These are phyloP conservation scores for Ceryle rudis DNA, from an alignment of 2,797 vertebrate genomes.

Conservation along the genomic window DNA sequence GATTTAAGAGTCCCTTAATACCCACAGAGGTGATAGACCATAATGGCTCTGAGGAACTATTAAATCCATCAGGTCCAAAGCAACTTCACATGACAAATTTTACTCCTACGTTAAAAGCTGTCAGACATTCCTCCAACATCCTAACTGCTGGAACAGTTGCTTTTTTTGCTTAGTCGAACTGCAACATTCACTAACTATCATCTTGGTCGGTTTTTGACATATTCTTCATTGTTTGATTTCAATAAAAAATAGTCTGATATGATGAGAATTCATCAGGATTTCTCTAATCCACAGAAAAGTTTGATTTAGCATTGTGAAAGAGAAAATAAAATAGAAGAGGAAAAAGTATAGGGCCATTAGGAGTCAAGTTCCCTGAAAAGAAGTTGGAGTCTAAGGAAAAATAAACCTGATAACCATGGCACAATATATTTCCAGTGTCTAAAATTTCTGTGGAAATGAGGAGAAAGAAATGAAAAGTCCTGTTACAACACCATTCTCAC, in stretches of 20 bases:
- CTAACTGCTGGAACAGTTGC: background rate
- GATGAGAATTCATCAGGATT: background rate
- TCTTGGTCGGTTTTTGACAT: background rate
- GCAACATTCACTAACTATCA: accelerated
- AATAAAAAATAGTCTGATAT: background rate
- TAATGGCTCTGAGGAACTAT: conserved; percentile 63
- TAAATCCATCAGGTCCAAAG: conserved; percentile 64
- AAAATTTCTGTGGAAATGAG: conserved; percentile 55
- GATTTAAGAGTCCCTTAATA: conserved; percentile 71
- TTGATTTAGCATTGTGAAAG: background rate
- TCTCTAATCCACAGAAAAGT: background rate
- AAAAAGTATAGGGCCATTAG: background rate
- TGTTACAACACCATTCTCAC: background rate
- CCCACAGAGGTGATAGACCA: conserved; percentile 62
- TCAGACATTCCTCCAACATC: background rate
- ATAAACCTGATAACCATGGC: conserved; percentile 1
- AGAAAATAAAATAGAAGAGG: background rate
- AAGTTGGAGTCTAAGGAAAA: background rate
- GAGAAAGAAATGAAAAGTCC: conserved; percentile 46
- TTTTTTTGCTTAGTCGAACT: background rate
- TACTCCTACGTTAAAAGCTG: conserved; percentile 34
- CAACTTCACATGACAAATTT: conserved; percentile 57
- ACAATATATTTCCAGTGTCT: conserved; percentile 36
- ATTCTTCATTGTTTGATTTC: background rate
- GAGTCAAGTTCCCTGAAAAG: background rate